Evolutionary conservation across 2,888 invertebrate species (phyloP), one percentile per base, ranked within the genome.

Genomic region (Lacanobia wlatinum): DNA sequence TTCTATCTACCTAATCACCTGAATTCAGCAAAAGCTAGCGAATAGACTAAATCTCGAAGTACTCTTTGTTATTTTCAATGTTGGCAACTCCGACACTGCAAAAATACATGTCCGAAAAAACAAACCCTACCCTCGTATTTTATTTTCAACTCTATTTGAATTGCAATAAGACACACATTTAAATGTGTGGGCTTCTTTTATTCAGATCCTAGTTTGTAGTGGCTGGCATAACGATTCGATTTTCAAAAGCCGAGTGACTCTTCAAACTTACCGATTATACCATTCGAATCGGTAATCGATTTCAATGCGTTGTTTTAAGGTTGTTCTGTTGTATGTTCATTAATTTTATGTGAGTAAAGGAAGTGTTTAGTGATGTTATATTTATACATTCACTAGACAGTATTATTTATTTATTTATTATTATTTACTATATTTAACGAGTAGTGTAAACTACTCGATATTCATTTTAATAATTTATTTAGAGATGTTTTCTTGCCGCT

Each of bases 221-320:
- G 52, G 16, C 52, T 12, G 52, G 90, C 90, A 91, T 91, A 91
- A 91, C 91, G 90, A 90, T 91, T 91, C 90, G 88, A 90, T 91
- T 92, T 92, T 91, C 88, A 92, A 92, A 92, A 91, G 90, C 88
- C 91, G 87, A 92, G 91, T 90, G 91, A 87, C 91, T 90, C 90
- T 93, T 91, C 87, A 90, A 93, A 92, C 92, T 92, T 92, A 91
- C 89, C 87, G 87, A 86, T 84, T 84, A 79, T 75, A 73, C 74
- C 48, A 84, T 82, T 76, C 77, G 83, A 82, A 61, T 75, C 82
- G 69, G 88, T 86, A 88, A 88, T 90, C 86, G 84, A 87, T 88
- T 88, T 80, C 86, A 87, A 12, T 48, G 48, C 34, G 6, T 73
- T 48, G 46, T 61, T 70, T 70, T 70, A 18, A n/a, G 2, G 16